Evolutionary conservation across 64 coral and sea anemone genomes (phyloP).

Genomic region (Stylophora pistillata): DNA sequence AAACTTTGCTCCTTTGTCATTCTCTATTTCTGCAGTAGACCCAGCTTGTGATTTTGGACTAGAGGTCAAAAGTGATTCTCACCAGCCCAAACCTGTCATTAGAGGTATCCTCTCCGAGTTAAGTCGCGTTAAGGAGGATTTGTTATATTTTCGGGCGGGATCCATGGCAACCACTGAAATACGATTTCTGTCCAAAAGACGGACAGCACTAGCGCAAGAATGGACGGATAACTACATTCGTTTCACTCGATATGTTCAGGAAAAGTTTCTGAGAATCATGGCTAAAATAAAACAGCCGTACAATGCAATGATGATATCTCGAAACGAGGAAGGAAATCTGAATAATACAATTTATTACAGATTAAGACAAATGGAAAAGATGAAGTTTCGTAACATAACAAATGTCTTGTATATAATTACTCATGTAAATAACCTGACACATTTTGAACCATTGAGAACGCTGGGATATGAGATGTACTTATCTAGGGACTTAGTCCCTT

Average conservation of each 20-base stretch:
- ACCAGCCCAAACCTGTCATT: conserved; percentile 44
- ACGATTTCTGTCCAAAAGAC: conserved; percentile 71
- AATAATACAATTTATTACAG: conserved; percentile 61
- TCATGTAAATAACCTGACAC: conserved; percentile 31
- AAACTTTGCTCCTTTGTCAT: conserved; percentile 22
- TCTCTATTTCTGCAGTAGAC: background rate
- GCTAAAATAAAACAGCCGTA: conserved; percentile 63
- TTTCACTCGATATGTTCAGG: conserved; percentile 64
- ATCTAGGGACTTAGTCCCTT: conserved; percentile 40
- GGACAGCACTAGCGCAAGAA: conserved; percentile 40
- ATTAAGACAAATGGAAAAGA: conserved; percentile 82
- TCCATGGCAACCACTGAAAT: conserved; percentile 63
- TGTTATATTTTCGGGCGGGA: conserved; percentile 72
- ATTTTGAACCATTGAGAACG: conserved; percentile 21
- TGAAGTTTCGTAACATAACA: conserved; percentile 58
- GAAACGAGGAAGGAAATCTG: conserved; percentile 6
- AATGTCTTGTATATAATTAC: conserved; percentile 66
- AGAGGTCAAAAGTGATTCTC: conserved; percentile 26
- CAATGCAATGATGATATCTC: conserved; percentile 67
- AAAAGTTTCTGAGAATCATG: conserved; percentile 45
- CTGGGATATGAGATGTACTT: conserved; percentile 73
- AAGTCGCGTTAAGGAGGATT: conserved; percentile 34
- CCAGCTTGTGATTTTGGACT: conserved; percentile 60
- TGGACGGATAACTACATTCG: conserved; percentile 66
- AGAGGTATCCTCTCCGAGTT: conserved; percentile 75